Percentiles rank a stretch among this genome's conserved stretches.
These are phyloP conservation scores for Seriola rivoliana DNA, from an alignment of 2,113 vertebrate genomes.

Conservation along the genomic window DNA sequence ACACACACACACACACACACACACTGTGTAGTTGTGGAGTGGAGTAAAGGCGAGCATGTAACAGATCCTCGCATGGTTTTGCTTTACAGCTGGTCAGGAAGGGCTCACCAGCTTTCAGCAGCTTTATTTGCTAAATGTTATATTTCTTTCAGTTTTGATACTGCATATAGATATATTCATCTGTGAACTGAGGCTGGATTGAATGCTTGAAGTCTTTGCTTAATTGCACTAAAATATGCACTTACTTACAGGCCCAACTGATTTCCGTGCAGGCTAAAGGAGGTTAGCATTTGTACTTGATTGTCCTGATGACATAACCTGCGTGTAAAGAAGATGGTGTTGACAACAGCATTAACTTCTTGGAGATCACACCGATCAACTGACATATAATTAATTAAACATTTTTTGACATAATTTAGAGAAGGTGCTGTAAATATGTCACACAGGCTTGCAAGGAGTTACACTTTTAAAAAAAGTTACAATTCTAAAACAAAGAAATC, in stretches of 20 bases:
- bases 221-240: not conserved
- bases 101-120: conserved; percentile 6
- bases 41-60: not conserved
- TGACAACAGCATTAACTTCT: conserved; percentile 2
- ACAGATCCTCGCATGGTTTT: conserved; percentile 1
- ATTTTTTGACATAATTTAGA: not conserved
- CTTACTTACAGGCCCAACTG: not conserved
- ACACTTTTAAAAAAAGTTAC: not conserved
- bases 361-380: not conserved
- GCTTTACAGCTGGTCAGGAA: conserved; percentile 29
- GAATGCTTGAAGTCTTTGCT: not conserved
- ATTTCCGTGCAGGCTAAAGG: not conserved
- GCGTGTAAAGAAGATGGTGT: not conserved
- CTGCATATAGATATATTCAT: not conserved
- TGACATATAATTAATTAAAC: not conserved
- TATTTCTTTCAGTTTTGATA: not conserved
- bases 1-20: conserved; percentile 9
- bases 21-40: not conserved
- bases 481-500: not conserved
- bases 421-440: not conserved
- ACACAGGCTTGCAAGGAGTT: not conserved
- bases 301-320: not conserved
- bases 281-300: not conserved
- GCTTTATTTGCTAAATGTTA: conserved; percentile 14
- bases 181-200: not conserved